Conservation (phyloP, 2,888 invertebrate species). For the Cordilura impudica region DNA sequence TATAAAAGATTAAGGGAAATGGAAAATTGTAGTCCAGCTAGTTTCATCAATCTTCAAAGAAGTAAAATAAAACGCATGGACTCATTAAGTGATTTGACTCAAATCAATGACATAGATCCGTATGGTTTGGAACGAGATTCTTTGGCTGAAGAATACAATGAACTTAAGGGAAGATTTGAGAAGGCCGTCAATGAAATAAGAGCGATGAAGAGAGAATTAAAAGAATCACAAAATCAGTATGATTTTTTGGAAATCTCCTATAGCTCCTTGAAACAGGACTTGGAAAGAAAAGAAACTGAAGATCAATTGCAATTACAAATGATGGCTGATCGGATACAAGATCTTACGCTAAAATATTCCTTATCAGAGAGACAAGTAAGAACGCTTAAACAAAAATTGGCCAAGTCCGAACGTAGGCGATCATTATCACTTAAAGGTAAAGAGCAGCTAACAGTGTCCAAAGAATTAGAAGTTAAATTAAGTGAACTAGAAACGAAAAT, state of each 20-base stretch:
- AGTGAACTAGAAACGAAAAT: constrained; percentile 89
- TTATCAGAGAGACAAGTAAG: constrained; percentile 90
- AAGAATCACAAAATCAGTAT: constrained; percentile 88
- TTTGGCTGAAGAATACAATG: constrained; percentile 88
- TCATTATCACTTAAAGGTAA: constrained; percentile 90
- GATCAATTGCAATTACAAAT: constrained; percentile 86
- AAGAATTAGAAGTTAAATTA: constrained; percentile 91
- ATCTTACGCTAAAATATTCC: constrained; percentile 88
- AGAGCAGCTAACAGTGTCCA: constrained; percentile 88
- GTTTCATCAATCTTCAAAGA: constrained; percentile 75
- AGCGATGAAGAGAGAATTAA: constrained; percentile 88
- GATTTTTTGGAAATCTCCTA: constrained; percentile 90
- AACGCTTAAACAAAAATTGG: constrained; percentile 87
- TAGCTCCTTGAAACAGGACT: constrained; percentile 85
- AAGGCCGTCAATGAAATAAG: constrained; percentile 90
- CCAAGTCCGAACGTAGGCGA: constrained; percentile 87
- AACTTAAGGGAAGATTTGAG: constrained; percentile 86
- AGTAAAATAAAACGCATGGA: constrained; percentile 82
- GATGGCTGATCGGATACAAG: constrained; percentile 90
- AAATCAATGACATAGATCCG: constrained; percentile 87
- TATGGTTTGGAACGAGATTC: constrained; percentile 86
- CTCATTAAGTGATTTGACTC: constrained; percentile 89
- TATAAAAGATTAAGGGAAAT: constrained; percentile 86
- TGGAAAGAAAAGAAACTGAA: constrained; percentile 82
- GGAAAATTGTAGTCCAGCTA: constrained; percentile 80